Conservation (phyloP, 2,888 invertebrate species). For the Prosopocoilus inquinatus region DNA sequence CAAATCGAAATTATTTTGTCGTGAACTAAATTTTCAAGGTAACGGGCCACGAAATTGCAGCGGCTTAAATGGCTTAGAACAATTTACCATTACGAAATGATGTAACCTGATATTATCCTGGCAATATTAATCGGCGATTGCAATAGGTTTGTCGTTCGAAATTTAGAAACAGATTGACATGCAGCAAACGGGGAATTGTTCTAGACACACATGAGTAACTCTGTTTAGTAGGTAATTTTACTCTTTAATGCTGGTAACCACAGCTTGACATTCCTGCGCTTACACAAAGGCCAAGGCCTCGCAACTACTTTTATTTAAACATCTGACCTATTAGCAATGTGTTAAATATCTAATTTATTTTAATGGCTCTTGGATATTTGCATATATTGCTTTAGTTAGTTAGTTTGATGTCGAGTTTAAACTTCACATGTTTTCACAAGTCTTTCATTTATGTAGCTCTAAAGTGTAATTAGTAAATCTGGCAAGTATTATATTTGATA, state of each 20-base stretch:
- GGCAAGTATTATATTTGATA: no score
- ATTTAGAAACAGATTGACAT: slow-evolving; percentile 11
- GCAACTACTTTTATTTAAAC: slow-evolving; percentile 21
- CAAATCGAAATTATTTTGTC: no score
- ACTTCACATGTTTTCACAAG: no score
- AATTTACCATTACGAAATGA: no score
- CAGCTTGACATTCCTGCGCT: slow-evolving; percentile 17
- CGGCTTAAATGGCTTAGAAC: no score
- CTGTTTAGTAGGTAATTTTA: no score
- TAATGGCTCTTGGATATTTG: slow-evolving; percentile 2
- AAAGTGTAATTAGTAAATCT: no score
- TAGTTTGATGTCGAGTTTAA: no score
- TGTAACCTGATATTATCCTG: background rate
- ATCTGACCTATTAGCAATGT: slow-evolving; percentile 21
- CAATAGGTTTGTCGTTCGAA: slow-evolving; percentile 13
- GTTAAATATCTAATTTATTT: slow-evolving; percentile 12
- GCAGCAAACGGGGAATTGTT: slow-evolving; percentile 13
- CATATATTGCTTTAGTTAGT: background rate
- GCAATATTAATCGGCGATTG: slow-evolving; percentile 6
- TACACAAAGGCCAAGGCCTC: slow-evolving; percentile 21
- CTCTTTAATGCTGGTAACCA: slow-evolving; percentile 7
- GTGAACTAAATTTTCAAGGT: no score
- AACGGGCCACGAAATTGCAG: no score
- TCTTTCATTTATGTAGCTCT: no score
- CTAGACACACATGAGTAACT: slow-evolving; percentile 5